Conservation (phyloP, 2,113 vertebrate genomes). For the Dolichallabes microphthalmus region DNA sequence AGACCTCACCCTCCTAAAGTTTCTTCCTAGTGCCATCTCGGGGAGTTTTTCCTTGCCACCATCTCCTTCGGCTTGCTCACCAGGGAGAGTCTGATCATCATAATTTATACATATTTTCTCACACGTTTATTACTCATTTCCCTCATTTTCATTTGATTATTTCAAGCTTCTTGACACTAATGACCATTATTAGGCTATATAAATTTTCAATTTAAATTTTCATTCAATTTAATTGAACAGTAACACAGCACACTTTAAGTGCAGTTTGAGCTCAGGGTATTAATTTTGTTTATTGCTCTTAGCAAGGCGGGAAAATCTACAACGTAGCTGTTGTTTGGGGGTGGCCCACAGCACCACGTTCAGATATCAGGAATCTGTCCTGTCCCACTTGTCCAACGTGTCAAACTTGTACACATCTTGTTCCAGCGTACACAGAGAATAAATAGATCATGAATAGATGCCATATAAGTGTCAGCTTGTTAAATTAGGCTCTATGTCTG, state of each 20-base stretch:
- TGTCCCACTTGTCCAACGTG: not conserved
- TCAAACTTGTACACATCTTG: constrained; percentile 24
- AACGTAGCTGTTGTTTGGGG: not conserved
- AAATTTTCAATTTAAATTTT: no score
- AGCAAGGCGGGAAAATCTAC: not conserved
- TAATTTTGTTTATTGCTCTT: not conserved
- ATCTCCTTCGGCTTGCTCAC: no score
- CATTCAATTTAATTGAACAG: no score
- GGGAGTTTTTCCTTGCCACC: no score
- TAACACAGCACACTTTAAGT: not conserved
- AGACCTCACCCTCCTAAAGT: no score
- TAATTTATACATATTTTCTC: no score
- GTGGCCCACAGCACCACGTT: not conserved
- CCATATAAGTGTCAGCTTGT: constrained; percentile 14
- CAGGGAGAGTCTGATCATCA: no score
- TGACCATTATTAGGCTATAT: no score
- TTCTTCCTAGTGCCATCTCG: no score
- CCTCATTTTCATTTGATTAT: no score
- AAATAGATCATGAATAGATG: constrained; percentile 30
- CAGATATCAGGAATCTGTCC: not conserved
- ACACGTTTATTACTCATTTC: no score
- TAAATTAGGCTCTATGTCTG: not conserved
- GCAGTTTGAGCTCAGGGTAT: not conserved
- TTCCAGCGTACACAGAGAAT: constrained; percentile 18
- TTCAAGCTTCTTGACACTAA: no score